A percentile compares a stretch with the other conserved stretches of the same genome.
These are phyloP conservation scores for Baccha elongata DNA, from an alignment of 2,888 invertebrate species.

Conservation along the genomic window DNA sequence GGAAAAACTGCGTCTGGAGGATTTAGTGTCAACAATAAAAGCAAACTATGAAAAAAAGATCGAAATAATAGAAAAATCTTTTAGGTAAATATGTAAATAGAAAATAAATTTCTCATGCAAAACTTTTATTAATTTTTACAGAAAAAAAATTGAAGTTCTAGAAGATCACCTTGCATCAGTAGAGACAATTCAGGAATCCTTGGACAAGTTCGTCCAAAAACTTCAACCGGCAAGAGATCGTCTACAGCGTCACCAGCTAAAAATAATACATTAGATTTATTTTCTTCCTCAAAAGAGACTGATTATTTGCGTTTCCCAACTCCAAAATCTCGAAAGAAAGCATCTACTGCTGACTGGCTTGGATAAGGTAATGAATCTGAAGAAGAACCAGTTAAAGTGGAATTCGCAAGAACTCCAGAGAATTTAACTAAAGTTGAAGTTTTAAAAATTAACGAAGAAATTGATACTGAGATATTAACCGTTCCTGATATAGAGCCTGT, in stretches of 20 bases:
- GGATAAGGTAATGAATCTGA: conserved; percentile 77
- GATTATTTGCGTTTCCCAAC: conserved; percentile 77
- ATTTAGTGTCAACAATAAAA: too few relatives aligned
- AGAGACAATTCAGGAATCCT: conserved; percentile 78
- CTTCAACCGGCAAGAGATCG: conserved; percentile 79
- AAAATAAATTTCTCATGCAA: too few relatives aligned
- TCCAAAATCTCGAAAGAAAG: conserved; percentile 75
- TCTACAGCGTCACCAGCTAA: conserved; percentile 76
- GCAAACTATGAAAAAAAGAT: too few relatives aligned
- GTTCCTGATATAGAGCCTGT: background rate
- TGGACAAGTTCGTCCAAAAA: conserved; percentile 78
- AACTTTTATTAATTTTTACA: too few relatives aligned
- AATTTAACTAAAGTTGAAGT: too few relatives aligned
- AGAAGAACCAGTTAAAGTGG: conserved; percentile 50
- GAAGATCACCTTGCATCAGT: too few relatives aligned
- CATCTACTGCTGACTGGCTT: conserved; percentile 80
- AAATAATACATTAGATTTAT: conserved; percentile 75
- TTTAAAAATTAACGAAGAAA: conserved; percentile 67
- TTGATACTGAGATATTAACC: background rate
- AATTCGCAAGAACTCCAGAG: conserved; percentile 63
- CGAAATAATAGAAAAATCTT: too few relatives aligned
- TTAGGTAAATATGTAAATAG: too few relatives aligned
- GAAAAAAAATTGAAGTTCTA: too few relatives aligned
- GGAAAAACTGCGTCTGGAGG: too few relatives aligned
- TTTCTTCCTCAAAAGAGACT: conserved; percentile 75